A percentile compares a stretch with the other conserved stretches of the same genome.
These are phyloP conservation scores for Heterodera filipjevi DNA, from an alignment of 2,888 invertebrate species.

Conservation along the genomic window DNA sequence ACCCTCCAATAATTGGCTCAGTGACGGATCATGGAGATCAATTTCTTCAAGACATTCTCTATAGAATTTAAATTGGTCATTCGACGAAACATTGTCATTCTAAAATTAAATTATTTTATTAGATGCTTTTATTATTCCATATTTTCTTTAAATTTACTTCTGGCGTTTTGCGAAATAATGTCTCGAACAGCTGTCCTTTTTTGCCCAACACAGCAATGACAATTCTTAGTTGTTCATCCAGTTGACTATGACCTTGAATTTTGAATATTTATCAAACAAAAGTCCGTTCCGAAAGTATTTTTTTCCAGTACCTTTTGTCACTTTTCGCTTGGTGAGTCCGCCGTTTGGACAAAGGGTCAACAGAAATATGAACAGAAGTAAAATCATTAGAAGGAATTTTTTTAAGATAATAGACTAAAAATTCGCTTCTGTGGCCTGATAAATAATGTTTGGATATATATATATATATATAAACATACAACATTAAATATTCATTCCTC, in stretches of 20 bases:
- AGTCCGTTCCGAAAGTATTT: too few relatives aligned
- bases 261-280: not conserved
- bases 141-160: not conserved
- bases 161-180: not conserved
- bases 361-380: not conserved
- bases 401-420: too few relatives aligned
- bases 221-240: too few relatives aligned
- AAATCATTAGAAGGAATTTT: too few relatives aligned
- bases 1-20: slow-evolving; percentile 5
- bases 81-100: not conserved
- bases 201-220: not conserved
- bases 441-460: too few relatives aligned
- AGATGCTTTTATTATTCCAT: too few relatives aligned
- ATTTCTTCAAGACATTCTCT: not conserved
- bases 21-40: not conserved
- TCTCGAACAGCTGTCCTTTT: not conserved
- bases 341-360: not conserved
- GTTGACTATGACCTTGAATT: not conserved
- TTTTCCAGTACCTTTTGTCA: too few relatives aligned
- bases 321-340: not conserved
- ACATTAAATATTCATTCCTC: too few relatives aligned
- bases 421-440: too few relatives aligned
- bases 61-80: not conserved
- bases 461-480: too few relatives aligned
- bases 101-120: not conserved